These are phyloP conservation scores for Austrofundulus limnaeus DNA, from an alignment of 2,113 vertebrate species.

Conservation along the genomic window DNA sequence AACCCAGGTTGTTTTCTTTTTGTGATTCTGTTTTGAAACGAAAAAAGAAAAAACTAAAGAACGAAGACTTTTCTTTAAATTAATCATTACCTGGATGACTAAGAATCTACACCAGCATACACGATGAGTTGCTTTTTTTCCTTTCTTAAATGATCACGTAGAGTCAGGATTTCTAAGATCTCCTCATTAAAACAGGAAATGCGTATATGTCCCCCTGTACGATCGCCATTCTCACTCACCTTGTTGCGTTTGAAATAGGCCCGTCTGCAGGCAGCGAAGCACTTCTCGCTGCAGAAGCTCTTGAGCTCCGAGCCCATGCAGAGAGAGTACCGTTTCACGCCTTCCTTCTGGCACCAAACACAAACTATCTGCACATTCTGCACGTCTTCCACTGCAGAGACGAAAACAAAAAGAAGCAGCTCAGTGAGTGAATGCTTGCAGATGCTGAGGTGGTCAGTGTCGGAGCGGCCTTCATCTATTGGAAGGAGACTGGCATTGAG, in stretches of 20 bases:
- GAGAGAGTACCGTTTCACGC: conserved; percentile 96
- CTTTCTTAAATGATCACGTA: not conserved
- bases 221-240: conserved; percentile 71
- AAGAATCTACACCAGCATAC: too few species aligned
- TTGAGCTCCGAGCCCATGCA: conserved; percentile 99
- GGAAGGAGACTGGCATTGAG: not conserved
- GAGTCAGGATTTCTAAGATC: too few species aligned
- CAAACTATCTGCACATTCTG: conserved; percentile 98
- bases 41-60: too few species aligned
- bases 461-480: not conserved
- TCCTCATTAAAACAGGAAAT: too few species aligned
- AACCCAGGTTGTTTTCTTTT: too few species aligned
- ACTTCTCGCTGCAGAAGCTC: conserved; percentile 99
- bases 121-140: too few species aligned
- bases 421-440: not conserved
- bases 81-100: too few species aligned
- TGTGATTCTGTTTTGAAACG: too few species aligned
- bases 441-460: not conserved
- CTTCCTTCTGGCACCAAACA: conserved; percentile 99
- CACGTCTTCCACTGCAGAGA: conserved; percentile 87
- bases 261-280: conserved; percentile 96
- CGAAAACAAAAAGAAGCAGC: not conserved
- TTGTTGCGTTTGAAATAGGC: conserved; percentile 99
- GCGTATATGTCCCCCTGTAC: not conserved
- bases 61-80: too few species aligned